phyloP scores from a whole-genome alignment of 2,797 vertebrate species.

The Myripristis jacobus region DNA sequence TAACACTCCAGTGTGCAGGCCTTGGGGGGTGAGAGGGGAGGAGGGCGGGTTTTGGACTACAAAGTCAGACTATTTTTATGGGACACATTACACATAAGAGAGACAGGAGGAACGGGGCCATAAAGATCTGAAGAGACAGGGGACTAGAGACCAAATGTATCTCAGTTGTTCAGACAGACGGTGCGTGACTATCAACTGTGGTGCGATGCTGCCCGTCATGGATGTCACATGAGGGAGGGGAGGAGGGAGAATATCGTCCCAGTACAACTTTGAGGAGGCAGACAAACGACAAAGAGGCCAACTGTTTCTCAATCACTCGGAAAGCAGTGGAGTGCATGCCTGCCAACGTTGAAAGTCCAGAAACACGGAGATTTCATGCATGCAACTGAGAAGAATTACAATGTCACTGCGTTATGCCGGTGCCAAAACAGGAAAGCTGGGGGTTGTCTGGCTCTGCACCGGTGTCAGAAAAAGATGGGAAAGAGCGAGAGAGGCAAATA shows the following conservation, averaged over 20 bases:
- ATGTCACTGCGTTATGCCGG: too few relatives aligned
- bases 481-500: constrained; percentile 2
- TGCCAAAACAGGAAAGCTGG: too few relatives aligned
- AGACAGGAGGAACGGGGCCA: constrained; percentile 44
- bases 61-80: constrained; percentile 63
- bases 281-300: background rate
- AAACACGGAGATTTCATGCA: too few relatives aligned
- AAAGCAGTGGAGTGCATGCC: too few relatives aligned
- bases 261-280: constrained; percentile 3
- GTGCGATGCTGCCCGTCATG: background rate
- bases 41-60: constrained; percentile 30
- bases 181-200: constrained; percentile 48
- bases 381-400: too few relatives aligned
- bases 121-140: constrained; percentile 60
- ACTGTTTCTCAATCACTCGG: background rate
- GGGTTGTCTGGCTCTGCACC: too few relatives aligned
- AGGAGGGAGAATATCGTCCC: constrained; percentile 2
- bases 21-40: constrained; percentile 6
- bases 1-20: constrained; percentile 49
- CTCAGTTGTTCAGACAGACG: constrained; percentile 33
- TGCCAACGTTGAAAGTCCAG: too few relatives aligned
- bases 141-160: constrained; percentile 47
- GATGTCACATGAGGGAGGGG: constrained; percentile 1
- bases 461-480: constrained; percentile 15
- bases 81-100: constrained; percentile 55